phyloP scores from a whole-genome alignment of 2,797 vertebrate species.

The Meda fulgida region DNA sequence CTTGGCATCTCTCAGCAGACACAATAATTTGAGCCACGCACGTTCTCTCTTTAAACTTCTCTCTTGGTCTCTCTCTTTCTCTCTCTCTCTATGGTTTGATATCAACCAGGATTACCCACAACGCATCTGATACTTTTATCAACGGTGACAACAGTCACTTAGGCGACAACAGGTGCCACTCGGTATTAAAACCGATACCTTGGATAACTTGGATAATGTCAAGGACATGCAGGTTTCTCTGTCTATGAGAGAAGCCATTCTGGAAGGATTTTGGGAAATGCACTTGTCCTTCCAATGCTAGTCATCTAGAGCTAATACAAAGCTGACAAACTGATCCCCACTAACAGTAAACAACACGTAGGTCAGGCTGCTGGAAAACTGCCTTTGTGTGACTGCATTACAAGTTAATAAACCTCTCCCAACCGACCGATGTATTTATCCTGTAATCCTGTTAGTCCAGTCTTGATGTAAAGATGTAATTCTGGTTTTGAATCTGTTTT shows the following conservation, averaged over 20 bases:
- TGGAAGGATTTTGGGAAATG: constrained; percentile 54
- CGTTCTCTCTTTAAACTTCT: neutral
- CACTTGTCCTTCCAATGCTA: constrained; percentile 53
- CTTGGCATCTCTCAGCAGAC: constrained; percentile 46
- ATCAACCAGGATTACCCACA: constrained; percentile 54
- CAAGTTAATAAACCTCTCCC: neutral
- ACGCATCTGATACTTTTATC: constrained; percentile 47
- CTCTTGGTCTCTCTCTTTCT: neutral
- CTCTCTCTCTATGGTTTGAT: constrained; percentile 31
- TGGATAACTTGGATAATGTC: constrained; percentile 46
- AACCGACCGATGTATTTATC: neutral
- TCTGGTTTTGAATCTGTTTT: neutral
- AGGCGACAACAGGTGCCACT: constrained; percentile 51
- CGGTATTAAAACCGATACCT: constrained; percentile 25
- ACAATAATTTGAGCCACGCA: constrained; percentile 42
- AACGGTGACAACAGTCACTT: constrained; percentile 30
- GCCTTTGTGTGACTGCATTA: neutral
- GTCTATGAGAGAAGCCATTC: constrained; percentile 30
- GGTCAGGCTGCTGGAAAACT: neutral
- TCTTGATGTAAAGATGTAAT: constrained; percentile 11
- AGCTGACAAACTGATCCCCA: constrained; percentile 26
- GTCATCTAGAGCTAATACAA: constrained; percentile 33
- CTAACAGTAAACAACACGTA: constrained; percentile 32
- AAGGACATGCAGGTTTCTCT: constrained; percentile 54
- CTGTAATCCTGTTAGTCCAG: neutral